phyloP scores from a whole-genome alignment of 92 coral and sea anemone species.

The Chrysogorgia sp. region DNA sequence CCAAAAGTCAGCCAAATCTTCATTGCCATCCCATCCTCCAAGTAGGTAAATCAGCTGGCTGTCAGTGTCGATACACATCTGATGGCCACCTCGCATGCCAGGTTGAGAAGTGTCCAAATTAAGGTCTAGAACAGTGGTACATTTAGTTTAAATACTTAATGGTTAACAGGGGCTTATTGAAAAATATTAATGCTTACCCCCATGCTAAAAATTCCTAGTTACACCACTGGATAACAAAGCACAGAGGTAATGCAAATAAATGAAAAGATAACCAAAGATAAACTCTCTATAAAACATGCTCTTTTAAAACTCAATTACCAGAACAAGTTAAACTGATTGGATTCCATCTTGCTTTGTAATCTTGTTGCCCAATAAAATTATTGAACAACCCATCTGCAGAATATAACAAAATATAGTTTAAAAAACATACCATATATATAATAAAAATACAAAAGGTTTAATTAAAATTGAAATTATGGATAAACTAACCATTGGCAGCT shows the following conservation, averaged over 20 bases:
- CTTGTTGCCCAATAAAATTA: slow-evolving; percentile 79
- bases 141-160: slow-evolving; percentile 1
- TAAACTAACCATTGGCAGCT: slow-evolving; percentile 71
- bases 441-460: not conserved
- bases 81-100: slow-evolving; percentile 99
- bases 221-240: no score
- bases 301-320: slow-evolving; percentile 39
- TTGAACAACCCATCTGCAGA: slow-evolving; percentile 78
- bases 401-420: not conserved
- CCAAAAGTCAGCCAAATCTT: slow-evolving; percentile 95
- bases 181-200: no score
- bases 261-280: not conserved
- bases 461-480: not conserved
- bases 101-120: slow-evolving; percentile 65
- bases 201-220: not conserved
- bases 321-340: slow-evolving; percentile 71
- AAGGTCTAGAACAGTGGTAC: slow-evolving; percentile 27
- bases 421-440: not conserved
- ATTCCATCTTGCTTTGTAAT: slow-evolving; percentile 87
- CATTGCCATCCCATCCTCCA: slow-evolving; percentile 99
- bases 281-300: no score
- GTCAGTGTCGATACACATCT: slow-evolving; percentile 93
- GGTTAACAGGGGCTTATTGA: no score
- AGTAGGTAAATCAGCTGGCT: slow-evolving; percentile 78
- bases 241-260: no score